These are phyloP conservation scores for Paramormyrops kingsleyae DNA, from an alignment of 2,113 vertebrate genomes.

Conservation along the genomic window DNA sequence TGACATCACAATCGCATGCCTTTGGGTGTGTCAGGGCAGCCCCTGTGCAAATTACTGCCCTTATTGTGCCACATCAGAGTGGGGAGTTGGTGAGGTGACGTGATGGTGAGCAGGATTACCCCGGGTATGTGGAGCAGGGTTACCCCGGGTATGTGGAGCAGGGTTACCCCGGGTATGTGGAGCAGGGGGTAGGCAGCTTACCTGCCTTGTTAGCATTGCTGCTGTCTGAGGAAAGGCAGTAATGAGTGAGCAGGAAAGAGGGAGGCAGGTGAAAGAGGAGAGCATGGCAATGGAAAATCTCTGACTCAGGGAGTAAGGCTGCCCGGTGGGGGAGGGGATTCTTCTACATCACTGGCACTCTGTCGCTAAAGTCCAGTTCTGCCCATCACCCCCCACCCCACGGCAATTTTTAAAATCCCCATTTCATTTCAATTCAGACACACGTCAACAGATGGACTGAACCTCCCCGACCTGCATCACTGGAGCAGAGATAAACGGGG, in stretches of 20 bases:
- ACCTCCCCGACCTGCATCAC: not conserved
- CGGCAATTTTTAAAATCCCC: not conserved
- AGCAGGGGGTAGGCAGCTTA: constrained; percentile 47
- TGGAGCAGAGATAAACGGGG: not conserved
- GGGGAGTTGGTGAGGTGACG: constrained; percentile 28
- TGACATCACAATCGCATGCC: not conserved
- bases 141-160: no score
- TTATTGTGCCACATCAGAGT: not conserved
- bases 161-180: constrained; percentile 10
- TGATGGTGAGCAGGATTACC: not conserved
- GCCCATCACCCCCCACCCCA: not conserved
- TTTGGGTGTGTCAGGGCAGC: not conserved
- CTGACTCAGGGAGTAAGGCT: not conserved
- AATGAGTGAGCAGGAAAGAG: constrained; percentile 35
- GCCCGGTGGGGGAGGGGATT: not conserved
- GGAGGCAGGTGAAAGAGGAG: constrained; percentile 39
- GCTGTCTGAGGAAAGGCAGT: constrained; percentile 57
- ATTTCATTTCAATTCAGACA: constrained; percentile 6
- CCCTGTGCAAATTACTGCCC: not conserved
- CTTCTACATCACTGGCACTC: not conserved
- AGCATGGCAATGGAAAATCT: constrained; percentile 20
- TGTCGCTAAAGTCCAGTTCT: not conserved
- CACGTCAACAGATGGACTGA: not conserved
- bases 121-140: constrained; percentile 1
- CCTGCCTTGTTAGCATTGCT: constrained; percentile 59